A percentile compares a stretch with the other conserved stretches of the same genome.
These are phyloP conservation scores for Bos taurus DNA, from an alignment of 2,113 vertebrate species.

Conservation along the genomic window ARS-UCD2.0 NC_037348.1:40567501-40568000, in stretches of 20 bases:
- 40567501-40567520: neutral
- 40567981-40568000: conserved; percentile 77
- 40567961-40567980: conserved; percentile 78
- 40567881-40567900: conserved; percentile 67
- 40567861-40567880: conserved; percentile 46
- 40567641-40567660: conserved; percentile 26
- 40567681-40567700: conserved; percentile 27
- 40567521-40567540: neutral
- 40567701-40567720: conserved; percentile 29
- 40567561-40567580: neutral
- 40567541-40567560: neutral
- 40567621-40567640: neutral
- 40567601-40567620: conserved; percentile 8
- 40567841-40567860: conserved; percentile 61
- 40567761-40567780: conserved; percentile 15
- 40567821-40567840: conserved; percentile 46
- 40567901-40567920: conserved; percentile 76
- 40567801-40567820: conserved; percentile 49
- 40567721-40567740: conserved; percentile 7
- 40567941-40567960: conserved; percentile 78
- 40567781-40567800: conserved; percentile 41
- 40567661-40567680: neutral
- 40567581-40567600: neutral
- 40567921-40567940: conserved; percentile 69
- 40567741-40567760: conserved; percentile 13